Evolutionary conservation across 2,113 vertebrate genomes (phyloP).

Genomic region (Pristiophorus japonicus): DNA sequence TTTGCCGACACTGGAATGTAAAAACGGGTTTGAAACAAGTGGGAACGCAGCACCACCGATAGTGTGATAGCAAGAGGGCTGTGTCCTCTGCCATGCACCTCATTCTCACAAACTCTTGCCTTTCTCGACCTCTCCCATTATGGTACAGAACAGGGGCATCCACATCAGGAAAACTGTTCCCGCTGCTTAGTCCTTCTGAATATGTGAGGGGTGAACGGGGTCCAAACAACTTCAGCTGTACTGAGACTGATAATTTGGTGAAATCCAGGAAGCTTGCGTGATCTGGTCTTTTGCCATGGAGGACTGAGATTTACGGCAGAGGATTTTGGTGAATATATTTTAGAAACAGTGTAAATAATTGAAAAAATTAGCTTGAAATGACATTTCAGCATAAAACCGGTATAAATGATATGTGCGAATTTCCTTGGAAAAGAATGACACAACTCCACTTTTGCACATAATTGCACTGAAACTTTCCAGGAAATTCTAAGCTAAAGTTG

Average conservation of each 20-base stretch:
- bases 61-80: background rate
- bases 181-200: background rate
- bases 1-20: background rate
- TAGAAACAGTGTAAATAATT: background rate
- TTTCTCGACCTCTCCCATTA: background rate
- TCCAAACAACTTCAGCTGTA: background rate
- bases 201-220: background rate
- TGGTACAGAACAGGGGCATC: background rate
- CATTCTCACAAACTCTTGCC: background rate
- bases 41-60: background rate
- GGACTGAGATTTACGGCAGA: background rate
- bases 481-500: background rate
- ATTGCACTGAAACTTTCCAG: background rate
- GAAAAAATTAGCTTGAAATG: too few relatives aligned
- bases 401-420: background rate
- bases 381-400: background rate
- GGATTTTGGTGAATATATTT: background rate
- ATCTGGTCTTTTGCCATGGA: too few relatives aligned
- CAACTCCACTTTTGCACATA: background rate
- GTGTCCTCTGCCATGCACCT: background rate
- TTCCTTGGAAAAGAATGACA: background rate
- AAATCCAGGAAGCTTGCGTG: background rate
- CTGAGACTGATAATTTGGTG: background rate
- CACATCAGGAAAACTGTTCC: background rate
- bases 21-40: background rate